Conservation (phyloP, 2,797 vertebrate genomes). For the Aselliscus stoliczkanus region DNA sequence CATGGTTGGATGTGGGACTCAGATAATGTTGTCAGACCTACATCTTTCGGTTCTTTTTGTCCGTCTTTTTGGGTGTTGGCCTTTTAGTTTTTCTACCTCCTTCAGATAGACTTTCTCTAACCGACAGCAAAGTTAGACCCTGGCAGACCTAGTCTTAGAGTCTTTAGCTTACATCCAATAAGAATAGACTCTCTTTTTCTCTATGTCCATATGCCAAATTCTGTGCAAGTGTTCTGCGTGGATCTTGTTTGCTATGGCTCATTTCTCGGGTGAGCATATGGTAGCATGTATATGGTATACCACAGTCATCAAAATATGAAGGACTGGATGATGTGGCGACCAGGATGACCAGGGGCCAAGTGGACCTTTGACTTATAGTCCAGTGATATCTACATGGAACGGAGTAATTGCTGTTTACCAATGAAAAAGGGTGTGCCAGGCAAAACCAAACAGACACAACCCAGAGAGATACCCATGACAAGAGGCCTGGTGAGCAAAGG, state of each 20-base stretch:
- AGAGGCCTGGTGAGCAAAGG: fast-evolving
- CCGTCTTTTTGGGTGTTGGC: background rate
- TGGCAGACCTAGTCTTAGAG: background rate
- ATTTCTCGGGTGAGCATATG: background rate
- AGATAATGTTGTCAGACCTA: fast-evolving
- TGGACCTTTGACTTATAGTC: background rate
- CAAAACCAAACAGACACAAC: background rate
- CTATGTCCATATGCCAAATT: background rate
- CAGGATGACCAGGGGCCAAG: too few relatives aligned
- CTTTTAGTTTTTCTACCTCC: background rate
- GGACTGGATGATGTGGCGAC: background rate
- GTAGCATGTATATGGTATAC: background rate
- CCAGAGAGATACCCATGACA: background rate
- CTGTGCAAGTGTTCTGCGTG: background rate
- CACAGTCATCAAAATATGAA: background rate
- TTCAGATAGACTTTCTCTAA: background rate
- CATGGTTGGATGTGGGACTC: background rate
- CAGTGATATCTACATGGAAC: background rate
- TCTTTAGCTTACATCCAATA: background rate
- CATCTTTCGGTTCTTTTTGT: background rate
- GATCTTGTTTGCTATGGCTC: background rate
- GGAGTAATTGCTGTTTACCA: background rate
- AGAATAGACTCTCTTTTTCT: background rate
- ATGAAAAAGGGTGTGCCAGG: background rate
- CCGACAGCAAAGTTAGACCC: background rate